Base-by-base conservation (phyloP, 1,140 invertebrate species). In the Ectropis grisescens region DNA sequence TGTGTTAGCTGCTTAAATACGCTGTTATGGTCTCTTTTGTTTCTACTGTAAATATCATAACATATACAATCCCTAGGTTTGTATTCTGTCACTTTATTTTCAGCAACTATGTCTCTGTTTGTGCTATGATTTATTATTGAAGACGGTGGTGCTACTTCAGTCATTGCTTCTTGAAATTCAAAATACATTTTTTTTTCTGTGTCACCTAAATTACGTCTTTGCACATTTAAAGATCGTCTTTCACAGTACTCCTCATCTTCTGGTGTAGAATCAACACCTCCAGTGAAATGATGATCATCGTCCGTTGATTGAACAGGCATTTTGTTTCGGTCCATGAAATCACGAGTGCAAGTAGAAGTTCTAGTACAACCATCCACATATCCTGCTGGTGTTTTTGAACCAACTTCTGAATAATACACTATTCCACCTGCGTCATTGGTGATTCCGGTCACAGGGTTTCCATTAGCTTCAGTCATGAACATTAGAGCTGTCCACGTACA, bases 401-500 rank as follows among this genome's bases (percentile, higher is more conserved):
- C 67, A 11, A 29, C 13, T 14, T 41, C 38, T n/a, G n/a, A n/a
- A n/a, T n/a, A n/a, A n/a, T n/a, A n/a, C n/a, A n/a, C n/a, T n/a
- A n/a, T n/a, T n/a, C n/a, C n/a, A n/a, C n/a, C n/a, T n/a, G n/a
- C n/a, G n/a, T n/a, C n/a, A n/a, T n/a, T n/a, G n/a, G n/a, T n/a
- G n/a, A n/a, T n/a, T n/a, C n/a, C n/a, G n/a, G n/a, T n/a, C 1
- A 34, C 1, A 30, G 9, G 58, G 26, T 54, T 52, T 28, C 36
- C 44, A 33, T 55, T 52, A 15, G 48, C 60, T 22, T 53, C 27
- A 11, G 44, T 34, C 9, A 26, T 29, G 53, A 15, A 54, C 41
- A n/a, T n/a, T n/a, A n/a, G n/a, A 33, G 54, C 54, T 11, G 75
- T 78, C 75, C 75, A 80, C 1, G 75, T 80, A 44, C 75, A 80